These are phyloP conservation scores for Oryzias sinensis DNA, from an alignment of 2,797 vertebrate species.

Conservation along the genomic window DNA sequence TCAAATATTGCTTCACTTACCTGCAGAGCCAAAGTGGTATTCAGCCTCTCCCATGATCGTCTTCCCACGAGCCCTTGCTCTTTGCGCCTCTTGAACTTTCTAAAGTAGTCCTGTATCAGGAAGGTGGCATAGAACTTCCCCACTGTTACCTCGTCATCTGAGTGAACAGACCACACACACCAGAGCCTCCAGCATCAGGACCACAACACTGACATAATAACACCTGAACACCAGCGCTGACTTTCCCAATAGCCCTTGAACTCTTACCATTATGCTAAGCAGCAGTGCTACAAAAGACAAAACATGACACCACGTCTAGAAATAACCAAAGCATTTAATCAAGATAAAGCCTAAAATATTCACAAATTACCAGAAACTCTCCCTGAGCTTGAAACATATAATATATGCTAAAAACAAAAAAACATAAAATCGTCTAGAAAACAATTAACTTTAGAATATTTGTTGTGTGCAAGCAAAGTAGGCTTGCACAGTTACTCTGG, in stretches of 20 bases:
- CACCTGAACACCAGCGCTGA: not conserved
- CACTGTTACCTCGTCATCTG: constrained; percentile 99
- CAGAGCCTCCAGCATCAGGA: constrained; percentile 83
- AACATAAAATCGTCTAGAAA: too few relatives aligned
- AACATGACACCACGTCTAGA: not conserved
- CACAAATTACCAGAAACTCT: not conserved
- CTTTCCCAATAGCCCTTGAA: not conserved
- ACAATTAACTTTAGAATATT: too few relatives aligned
- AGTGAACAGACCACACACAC: constrained; percentile 93
- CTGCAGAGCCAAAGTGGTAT: constrained; percentile 93
- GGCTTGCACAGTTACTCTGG: too few relatives aligned
- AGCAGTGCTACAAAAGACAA: not conserved
- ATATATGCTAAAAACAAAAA: too few relatives aligned
- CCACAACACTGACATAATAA: constrained; percentile 17
- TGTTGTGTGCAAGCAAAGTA: too few relatives aligned
- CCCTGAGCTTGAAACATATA: too few relatives aligned
- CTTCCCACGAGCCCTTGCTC: constrained; percentile 96
- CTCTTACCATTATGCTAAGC: not conserved
- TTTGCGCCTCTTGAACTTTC: constrained; percentile 99
- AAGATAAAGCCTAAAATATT: not conserved
- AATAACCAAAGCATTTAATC: not conserved
- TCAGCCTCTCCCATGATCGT: constrained; percentile 83
- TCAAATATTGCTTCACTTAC: constrained; percentile 69
- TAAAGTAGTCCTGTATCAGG: constrained; percentile 99
- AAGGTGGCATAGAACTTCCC: constrained; percentile 99